Percentiles rank a stretch among this genome's conserved stretches.
Conservation (phyloP, 2,888 invertebrate species). For the Tenthredo livida region DNA sequence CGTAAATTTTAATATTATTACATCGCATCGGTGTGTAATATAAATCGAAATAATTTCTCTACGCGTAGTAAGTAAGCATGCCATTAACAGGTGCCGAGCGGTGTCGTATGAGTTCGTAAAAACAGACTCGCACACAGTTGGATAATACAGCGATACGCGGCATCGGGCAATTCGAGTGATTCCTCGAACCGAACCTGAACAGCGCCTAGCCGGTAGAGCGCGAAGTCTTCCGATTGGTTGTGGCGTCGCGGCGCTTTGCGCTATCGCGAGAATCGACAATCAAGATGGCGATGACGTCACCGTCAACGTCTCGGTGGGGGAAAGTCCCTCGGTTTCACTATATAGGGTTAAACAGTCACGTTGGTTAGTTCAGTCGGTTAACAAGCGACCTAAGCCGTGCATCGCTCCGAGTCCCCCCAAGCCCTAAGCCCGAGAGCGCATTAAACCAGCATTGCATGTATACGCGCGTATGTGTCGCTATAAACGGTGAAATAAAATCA, state of each 20-base stretch:
- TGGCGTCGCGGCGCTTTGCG: conserved; percentile 39
- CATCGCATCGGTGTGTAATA: neutral
- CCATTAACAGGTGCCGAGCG: neutral
- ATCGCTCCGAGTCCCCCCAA: too few relatives aligned
- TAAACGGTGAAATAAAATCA: too few relatives aligned
- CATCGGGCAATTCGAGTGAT: neutral
- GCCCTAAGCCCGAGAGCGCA: too few relatives aligned
- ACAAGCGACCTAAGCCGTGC: neutral
- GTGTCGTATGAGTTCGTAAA: neutral
- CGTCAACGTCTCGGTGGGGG: neutral
- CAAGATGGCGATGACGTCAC: conserved; percentile 73
- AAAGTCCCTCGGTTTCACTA: conserved; percentile 58
- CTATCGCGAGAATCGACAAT: conserved; percentile 70
- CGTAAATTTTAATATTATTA: neutral
- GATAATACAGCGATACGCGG: neutral
- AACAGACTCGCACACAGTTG: too few relatives aligned
- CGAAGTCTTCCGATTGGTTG: conserved; percentile 18
- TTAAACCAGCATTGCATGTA: too few relatives aligned
- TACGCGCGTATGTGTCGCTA: too few relatives aligned
- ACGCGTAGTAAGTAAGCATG: neutral
- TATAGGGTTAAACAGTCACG: conserved; percentile 73
- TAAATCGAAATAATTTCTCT: neutral
- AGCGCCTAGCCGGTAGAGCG: neutral
- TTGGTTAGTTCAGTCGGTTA: conserved; percentile 71
- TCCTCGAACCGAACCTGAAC: neutral